Percentiles rank a stretch among this genome's conserved stretches.
These are phyloP conservation scores for Lepidonotus clava DNA, from an alignment of 2,888 invertebrate genomes.

Conservation along the genomic window DNA sequence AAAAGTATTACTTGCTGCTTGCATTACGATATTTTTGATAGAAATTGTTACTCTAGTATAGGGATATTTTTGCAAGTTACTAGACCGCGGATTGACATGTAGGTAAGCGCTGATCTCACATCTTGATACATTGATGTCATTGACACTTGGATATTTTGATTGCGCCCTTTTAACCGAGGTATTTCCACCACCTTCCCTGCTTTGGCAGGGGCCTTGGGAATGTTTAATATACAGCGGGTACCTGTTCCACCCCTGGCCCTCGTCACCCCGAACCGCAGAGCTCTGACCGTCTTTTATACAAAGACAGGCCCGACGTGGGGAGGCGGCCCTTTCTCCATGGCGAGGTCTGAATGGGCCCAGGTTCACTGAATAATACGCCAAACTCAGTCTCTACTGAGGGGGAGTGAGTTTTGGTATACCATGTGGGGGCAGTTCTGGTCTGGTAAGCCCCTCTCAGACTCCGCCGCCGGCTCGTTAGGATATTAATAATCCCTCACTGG, in stretches of 20 bases:
- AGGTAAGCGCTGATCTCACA: too few relatives aligned
- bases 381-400: too few relatives aligned
- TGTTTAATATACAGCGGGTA: not conserved
- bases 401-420: not conserved
- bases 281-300: not conserved
- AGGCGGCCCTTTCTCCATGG: conserved; percentile 12
- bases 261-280: not conserved
- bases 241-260: not conserved
- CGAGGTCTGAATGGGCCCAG: not conserved
- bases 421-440: not conserved
- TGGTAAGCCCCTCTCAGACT: not conserved
- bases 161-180: too few relatives aligned
- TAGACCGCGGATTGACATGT: too few relatives aligned
- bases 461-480: not conserved
- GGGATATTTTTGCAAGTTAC: too few relatives aligned
- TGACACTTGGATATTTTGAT: too few relatives aligned
- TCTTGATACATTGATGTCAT: too few relatives aligned
- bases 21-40: too few relatives aligned
- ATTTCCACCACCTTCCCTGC: too few relatives aligned
- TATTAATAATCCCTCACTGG: conserved; percentile 9
- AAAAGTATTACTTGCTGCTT: too few relatives aligned
- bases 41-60: too few relatives aligned
- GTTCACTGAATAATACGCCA: not conserved
- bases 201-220: too few relatives aligned
- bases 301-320: not conserved